phyloP scores from a whole-genome alignment of 2,113 vertebrate genomes.

The Noctilio leporinus region DNA sequence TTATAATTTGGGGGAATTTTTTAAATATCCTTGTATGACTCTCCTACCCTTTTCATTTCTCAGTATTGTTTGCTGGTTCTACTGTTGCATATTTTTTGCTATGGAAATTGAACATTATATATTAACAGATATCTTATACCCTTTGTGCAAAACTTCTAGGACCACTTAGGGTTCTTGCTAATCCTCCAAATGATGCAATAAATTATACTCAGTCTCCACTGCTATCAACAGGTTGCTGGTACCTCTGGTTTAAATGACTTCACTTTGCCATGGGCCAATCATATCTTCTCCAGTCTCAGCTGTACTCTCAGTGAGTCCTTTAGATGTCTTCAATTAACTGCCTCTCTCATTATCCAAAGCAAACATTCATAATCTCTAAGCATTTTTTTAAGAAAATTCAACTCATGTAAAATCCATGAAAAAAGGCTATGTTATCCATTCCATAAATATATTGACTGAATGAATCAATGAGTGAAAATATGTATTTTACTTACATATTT shows the following conservation, averaged over 20 bases:
- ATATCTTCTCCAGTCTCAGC: background rate
- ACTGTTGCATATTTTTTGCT: background rate
- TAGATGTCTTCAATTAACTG: background rate
- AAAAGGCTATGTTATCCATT: background rate
- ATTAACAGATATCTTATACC: background rate
- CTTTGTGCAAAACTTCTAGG: background rate
- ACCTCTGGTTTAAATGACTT: background rate
- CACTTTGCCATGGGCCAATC: background rate
- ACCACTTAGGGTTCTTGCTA: background rate
- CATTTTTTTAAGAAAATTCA: background rate
- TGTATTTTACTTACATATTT: background rate
- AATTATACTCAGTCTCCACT: background rate
- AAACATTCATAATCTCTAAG: background rate
- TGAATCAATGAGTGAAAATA: background rate
- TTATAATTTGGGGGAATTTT: background rate
- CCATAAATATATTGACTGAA: background rate
- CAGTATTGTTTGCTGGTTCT: background rate
- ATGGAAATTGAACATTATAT: background rate
- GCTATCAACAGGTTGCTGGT: background rate
- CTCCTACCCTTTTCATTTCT: background rate
- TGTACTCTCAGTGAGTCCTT: background rate
- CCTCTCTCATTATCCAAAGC: background rate
- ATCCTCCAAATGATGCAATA: background rate
- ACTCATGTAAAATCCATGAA: background rate
- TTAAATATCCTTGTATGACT: background rate